A percentile compares a stretch with the other conserved stretches of the same genome.
Conservation (phyloP, 2,797 vertebrate species). For the Danio jaintianensis region DNA sequence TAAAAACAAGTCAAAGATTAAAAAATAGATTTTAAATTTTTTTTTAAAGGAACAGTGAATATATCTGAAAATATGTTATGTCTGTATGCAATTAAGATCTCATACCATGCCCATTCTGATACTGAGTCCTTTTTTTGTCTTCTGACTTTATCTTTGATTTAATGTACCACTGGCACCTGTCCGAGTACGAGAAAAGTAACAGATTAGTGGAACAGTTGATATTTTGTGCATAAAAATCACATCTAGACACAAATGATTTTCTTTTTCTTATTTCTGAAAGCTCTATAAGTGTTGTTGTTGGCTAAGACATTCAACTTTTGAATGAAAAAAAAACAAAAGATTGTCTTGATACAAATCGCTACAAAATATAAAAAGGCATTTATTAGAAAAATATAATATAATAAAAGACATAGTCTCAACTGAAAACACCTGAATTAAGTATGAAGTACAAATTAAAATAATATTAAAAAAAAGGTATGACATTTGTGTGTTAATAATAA, state of each 20-base stretch:
- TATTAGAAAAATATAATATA: too few species aligned
- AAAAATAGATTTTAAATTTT: background rate
- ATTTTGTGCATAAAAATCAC: background rate
- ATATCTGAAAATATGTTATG: background rate
- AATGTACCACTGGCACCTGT: constrained; percentile 97
- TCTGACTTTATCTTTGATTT: constrained; percentile 98
- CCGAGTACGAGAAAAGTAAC: background rate
- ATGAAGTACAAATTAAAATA: too few species aligned
- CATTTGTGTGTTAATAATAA: too few species aligned
- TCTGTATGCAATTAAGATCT: constrained; percentile 8
- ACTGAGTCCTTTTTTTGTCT: constrained; percentile 92
- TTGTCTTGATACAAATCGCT: too few species aligned
- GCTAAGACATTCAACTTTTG: too few species aligned
- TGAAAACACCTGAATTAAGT: too few species aligned
- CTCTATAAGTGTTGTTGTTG: too few species aligned
- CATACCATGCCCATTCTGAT: constrained; percentile 92
- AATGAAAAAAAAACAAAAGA: too few species aligned
- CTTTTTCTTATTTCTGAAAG: too few species aligned
- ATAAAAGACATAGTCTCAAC: too few species aligned
- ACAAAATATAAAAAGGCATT: too few species aligned
- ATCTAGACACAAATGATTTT: background rate
- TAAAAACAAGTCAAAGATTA: constrained; percentile 7
- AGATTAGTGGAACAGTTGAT: background rate
- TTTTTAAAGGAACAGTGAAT: background rate
- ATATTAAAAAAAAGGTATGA: too few species aligned